Evolutionary conservation across 2,888 invertebrate species (phyloP).

Genomic region (Eledone cirrhosa): DNA sequence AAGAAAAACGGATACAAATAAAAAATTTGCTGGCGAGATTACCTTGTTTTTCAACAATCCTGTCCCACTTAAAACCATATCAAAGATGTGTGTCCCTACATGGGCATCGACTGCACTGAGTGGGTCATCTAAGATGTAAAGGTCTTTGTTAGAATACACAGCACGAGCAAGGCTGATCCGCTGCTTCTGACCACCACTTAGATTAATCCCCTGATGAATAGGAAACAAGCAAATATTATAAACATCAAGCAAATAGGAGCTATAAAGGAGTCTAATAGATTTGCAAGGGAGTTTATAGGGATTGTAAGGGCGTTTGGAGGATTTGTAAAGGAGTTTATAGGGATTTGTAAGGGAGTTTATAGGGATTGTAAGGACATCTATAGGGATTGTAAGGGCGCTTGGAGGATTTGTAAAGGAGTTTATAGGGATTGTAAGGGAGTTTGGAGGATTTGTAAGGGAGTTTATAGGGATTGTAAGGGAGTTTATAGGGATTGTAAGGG

Average conservation of each 20-base stretch:
- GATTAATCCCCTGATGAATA: conserved; percentile 63
- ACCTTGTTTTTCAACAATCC: conserved; percentile 62
- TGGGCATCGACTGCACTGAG: conserved; percentile 67
- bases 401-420: no score
- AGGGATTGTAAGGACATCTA: no score
- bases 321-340: no score
- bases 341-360: no score
- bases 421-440: no score
- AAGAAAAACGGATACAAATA: background rate
- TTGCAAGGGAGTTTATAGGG: no score
- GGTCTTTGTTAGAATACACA: conserved; percentile 61
- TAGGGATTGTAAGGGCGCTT: no score
- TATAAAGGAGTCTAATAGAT: no score
- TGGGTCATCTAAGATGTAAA: conserved; percentile 66
- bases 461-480: no score
- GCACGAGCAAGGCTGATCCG: conserved; percentile 64
- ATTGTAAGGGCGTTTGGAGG: no score
- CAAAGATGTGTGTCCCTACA: conserved; percentile 66
- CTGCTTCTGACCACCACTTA: conserved; percentile 66
- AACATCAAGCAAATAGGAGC: background rate
- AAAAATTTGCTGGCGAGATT: background rate
- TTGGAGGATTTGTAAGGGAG: no score
- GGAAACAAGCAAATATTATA: background rate
- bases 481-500: no score
- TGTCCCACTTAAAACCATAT: conserved; percentile 59